Evolutionary conservation across 2,113 vertebrate species (phyloP).

Genomic region (Salminus brasiliensis): DNA sequence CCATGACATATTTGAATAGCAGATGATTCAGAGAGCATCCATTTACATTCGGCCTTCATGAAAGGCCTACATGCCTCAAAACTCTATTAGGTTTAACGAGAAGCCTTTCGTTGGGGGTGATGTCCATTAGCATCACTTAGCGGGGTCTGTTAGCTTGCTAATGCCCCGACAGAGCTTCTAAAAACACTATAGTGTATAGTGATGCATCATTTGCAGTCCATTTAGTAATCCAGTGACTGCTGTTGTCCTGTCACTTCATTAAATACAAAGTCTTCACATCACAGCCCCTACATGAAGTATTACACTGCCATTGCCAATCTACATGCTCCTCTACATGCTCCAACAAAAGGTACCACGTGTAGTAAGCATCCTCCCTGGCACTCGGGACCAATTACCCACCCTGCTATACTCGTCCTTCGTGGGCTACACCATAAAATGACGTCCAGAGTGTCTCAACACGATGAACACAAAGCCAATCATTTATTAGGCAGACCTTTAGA

Average conservation of each 20-base stretch:
- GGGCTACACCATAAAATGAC: neutral
- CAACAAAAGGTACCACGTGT: slow-evolving; percentile 31
- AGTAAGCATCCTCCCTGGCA: slow-evolving; percentile 25
- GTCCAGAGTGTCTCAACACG: neutral
- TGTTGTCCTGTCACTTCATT: too few relatives aligned
- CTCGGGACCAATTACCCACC: slow-evolving; percentile 60
- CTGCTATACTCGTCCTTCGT: slow-evolving; percentile 9
- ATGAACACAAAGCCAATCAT: neutral
- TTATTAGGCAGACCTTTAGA: neutral
- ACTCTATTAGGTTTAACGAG: slow-evolving; percentile 57
- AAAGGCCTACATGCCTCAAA: slow-evolving; percentile 29
- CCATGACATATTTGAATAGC: slow-evolving; percentile 11
- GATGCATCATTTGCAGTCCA: neutral
- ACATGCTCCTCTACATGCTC: neutral
- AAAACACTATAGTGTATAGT: neutral
- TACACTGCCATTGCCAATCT: neutral
- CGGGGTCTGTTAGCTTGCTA: slow-evolving; percentile 40
- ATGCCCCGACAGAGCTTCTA: slow-evolving; percentile 38
- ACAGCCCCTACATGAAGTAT: too few relatives aligned
- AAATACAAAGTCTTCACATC: too few relatives aligned
- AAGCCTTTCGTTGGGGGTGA: slow-evolving; percentile 40
- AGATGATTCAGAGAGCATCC: neutral
- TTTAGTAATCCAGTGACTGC: too few relatives aligned
- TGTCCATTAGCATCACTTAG: slow-evolving; percentile 63
- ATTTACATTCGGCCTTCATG: slow-evolving; percentile 15